These are phyloP conservation scores for Agrilus cyanescens DNA, from an alignment of 2,888 invertebrate species.

Conservation along the genomic window DNA sequence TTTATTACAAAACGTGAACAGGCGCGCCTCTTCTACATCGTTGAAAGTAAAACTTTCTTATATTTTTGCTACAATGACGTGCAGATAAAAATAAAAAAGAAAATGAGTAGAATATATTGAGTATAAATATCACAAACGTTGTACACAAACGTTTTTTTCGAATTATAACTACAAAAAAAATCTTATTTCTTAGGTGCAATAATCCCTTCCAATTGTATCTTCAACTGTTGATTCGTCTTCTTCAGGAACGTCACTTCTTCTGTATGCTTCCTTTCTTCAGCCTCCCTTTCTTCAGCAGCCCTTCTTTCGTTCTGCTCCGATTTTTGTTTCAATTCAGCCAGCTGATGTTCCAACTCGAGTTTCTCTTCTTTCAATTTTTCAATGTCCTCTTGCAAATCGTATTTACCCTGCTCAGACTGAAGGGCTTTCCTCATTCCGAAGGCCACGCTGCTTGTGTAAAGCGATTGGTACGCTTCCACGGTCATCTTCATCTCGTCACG, in stretches of 20 bases:
- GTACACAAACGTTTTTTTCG: too few relatives aligned
- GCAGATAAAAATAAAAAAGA: too few relatives aligned
- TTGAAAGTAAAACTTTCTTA: too few relatives aligned
- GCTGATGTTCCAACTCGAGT: conserved; percentile 48
- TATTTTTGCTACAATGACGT: too few relatives aligned
- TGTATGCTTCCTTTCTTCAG: conserved; percentile 84
- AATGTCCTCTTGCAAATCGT: conserved; percentile 64
- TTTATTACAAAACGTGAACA: too few relatives aligned
- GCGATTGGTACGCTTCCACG: conserved; percentile 89
- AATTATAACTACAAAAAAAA: conserved; percentile 4
- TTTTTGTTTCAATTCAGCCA: conserved; percentile 51
- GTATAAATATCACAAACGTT: too few relatives aligned
- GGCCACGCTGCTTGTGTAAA: conserved; percentile 95
- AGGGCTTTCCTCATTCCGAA: conserved; percentile 98
- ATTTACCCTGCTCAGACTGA: conserved; percentile 84
- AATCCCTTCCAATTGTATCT: conserved; percentile 89
- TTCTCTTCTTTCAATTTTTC: conserved; percentile 58
- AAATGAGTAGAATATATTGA: too few relatives aligned
- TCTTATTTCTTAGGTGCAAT: conserved; percentile 83
- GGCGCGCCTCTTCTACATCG: too few relatives aligned
- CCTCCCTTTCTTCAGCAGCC: conserved; percentile 69
- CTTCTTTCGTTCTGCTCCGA: conserved; percentile 75
- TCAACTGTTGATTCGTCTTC: conserved; percentile 87
- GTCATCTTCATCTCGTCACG: conserved; percentile 95
- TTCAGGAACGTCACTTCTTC: conserved; percentile 88